Evolutionary conservation across 2,797 vertebrate genomes (phyloP).

Genomic region (Clarias pachynema): DNA sequence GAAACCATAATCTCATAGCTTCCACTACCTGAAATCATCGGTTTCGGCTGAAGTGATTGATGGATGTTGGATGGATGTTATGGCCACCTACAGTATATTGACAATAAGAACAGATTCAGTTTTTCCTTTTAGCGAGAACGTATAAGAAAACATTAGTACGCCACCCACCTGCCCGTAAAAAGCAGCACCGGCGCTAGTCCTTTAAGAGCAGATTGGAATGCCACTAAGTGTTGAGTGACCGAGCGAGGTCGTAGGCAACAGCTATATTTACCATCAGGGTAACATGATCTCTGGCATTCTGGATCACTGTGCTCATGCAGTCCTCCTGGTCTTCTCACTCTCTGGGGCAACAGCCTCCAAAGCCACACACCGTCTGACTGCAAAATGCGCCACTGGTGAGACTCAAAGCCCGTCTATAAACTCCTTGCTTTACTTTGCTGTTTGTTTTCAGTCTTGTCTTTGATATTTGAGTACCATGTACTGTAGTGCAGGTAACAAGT

Average conservation of each 20-base stretch:
- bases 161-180: constrained; percentile 50
- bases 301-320: constrained; percentile 72
- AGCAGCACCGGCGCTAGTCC: constrained; percentile 60
- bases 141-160: not conserved
- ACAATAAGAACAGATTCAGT: not conserved
- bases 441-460: not conserved
- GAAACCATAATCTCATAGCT: too few relatives aligned
- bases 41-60: not conserved
- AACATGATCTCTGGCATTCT: constrained; percentile 92
- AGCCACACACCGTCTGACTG: constrained; percentile 60
- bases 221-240: constrained; percentile 79
- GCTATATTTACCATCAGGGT: constrained; percentile 96
- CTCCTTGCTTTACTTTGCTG: constrained; percentile 39
- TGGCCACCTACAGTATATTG: too few relatives aligned
- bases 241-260: constrained; percentile 90
- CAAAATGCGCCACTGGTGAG: constrained; percentile 70
- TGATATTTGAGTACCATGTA: not conserved
- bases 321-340: constrained; percentile 71
- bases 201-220: constrained; percentile 81
- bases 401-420: constrained; percentile 60
- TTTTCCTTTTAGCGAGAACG: not conserved
- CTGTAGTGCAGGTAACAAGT: not conserved
- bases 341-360: constrained; percentile 69
- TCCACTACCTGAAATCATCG: too few relatives aligned
- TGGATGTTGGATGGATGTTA: not conserved